Base-by-base conservation (phyloP, 2,113 vertebrate species). In the Taxidea taxus region DNA sequence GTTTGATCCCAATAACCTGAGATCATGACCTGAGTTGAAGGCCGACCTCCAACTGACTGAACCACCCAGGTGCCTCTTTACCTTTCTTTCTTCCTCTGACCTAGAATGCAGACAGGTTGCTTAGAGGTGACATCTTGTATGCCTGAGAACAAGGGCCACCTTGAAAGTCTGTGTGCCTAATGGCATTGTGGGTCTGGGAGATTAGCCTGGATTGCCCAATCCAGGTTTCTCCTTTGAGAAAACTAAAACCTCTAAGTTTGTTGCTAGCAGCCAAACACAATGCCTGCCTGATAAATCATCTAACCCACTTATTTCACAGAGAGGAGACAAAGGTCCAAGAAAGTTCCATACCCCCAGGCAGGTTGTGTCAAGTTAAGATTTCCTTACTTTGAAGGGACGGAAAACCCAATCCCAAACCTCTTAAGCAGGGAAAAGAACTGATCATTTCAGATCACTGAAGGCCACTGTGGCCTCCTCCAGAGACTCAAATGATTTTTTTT, bases 281-380 rank as follows among this genome's bases (percentile, higher is more conserved):
- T 74, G 83, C 25, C 66, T 68, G 64, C 74, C 83, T 89, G 82
- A 91, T 96, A 95, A 88, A 93, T 95, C 66, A 95, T 90, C 51
- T 77, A 86, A 91, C 51, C 90, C 49, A 60, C 27, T 96, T 96
- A 91, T 64, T 96, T 95, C 91, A 92, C 84, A 95, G 56, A 81
- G 70, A 88, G 39, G 86, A 95, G 82, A 77, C 58, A 70, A 87
- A 94, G 88, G 37, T 77, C 58, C 15, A 47, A 89, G 83, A 64
- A 93, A 54, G 44, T 96, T 80, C 68, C 78, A 86, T 82, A 85
- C 94, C 49, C 27, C 58, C 77, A 44, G 51, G 44, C 34, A 95
- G 85, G 70, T 23, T 58, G 27, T 75, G 82, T 93, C 78, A 68
- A 88, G 82, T 92, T 56, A 74, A 95, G 87, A 91, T 51, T 58